Evolutionary conservation across 37 sponge, comb jelly and placozoan genomes (phyloP).

Genomic region (Amphimedon queenslandica): DNA sequence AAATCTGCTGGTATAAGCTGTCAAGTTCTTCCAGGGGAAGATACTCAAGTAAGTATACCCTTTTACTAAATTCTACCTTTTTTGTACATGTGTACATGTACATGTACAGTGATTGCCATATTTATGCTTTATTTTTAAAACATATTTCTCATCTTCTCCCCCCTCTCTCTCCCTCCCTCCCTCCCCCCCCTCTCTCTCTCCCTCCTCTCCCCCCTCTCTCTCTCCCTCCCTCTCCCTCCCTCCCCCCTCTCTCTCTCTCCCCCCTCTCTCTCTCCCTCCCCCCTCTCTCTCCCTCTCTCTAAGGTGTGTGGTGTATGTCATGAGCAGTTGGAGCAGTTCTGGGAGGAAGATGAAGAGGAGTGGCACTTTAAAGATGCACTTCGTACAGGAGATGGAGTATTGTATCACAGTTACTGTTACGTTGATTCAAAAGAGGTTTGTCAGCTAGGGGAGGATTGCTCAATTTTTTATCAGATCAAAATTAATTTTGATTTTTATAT

Average conservation of each 20-base stretch:
- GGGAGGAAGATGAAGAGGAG: slow-evolving; percentile 82
- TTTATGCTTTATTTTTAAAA: too few relatives aligned
- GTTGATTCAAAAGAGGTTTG: slow-evolving; percentile 63
- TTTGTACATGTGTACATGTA: too few relatives aligned
- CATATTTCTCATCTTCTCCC: too few relatives aligned
- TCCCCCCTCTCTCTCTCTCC: not conserved
- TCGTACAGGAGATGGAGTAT: slow-evolving; percentile 16
- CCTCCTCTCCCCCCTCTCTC: slow-evolving; percentile 2
- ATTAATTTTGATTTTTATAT: too few relatives aligned
- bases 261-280: not conserved
- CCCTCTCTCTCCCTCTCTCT: too few relatives aligned
- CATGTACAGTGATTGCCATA: too few relatives aligned
- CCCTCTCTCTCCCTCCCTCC: too few relatives aligned
- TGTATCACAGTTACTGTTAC: slow-evolving; percentile 54
- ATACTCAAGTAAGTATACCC: not conserved
- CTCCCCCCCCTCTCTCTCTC: too few relatives aligned
- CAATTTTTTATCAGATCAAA: too few relatives aligned
- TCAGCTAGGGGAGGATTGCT: too few relatives aligned
- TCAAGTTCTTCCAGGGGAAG: not conserved
- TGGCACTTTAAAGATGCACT: slow-evolving; percentile 90
- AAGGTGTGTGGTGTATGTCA: slow-evolving; percentile 74
- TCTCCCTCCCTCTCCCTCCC: not conserved
- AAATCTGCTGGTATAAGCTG: too few relatives aligned
- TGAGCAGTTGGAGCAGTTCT: slow-evolving; percentile 80
- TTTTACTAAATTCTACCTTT: too few relatives aligned